Evolutionary conservation across 2,113 vertebrate species (phyloP), one percentile per base, ranked within the genome.

Genomic region (Cyanoliseus patagonus): DNA sequence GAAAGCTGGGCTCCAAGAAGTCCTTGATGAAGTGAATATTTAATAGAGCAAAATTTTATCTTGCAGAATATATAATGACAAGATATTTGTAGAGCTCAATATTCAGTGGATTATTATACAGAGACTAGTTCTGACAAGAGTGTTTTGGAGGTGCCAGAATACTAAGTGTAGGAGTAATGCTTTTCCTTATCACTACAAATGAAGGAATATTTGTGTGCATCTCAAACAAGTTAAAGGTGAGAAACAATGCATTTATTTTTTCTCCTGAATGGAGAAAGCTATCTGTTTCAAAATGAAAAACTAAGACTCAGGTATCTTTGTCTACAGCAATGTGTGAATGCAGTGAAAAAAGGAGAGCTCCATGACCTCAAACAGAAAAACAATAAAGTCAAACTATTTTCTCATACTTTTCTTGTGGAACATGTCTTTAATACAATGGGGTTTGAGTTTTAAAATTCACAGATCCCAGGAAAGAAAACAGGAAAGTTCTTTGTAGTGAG

Each of bases 191-290:
- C 17, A 8, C 24, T 64, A 5, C 16, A 61, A 86, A 62, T 47
- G 25, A 95, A 90, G 8, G 5, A 92, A 52, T 61, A 88, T 78
- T 92, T 59, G 3, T 62, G 15, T 57, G 8, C 14, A 46, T 66
- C 42, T 70, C 61, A 55, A 62, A 57, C 7, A 39, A 53, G 41
- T 76, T 39, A 33, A 86, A 82, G 19, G 16, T 53, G 57, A 37
- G 17, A 47, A 41, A 63, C 1, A 1, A 72, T 1, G 7, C 3
- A 4, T 9, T 10, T 63, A 49, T 27, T 39, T 46, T 33, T 3
- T 3, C 23, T 47, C 18, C 35, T 55, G 13, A 30, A 0, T 61
- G 51, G 17, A 70, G 1, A 28, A 55, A 90, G 59, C 2, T 35
- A 44, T 13, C 49, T 73, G 9, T 9, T 70, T 90, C 62, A 22